Percentiles rank a stretch among this genome's conserved stretches.
Conservation (phyloP, 37 sponge, comb jelly and placozoan genomes). For the Mnemiopsis leidyi region DNA sequence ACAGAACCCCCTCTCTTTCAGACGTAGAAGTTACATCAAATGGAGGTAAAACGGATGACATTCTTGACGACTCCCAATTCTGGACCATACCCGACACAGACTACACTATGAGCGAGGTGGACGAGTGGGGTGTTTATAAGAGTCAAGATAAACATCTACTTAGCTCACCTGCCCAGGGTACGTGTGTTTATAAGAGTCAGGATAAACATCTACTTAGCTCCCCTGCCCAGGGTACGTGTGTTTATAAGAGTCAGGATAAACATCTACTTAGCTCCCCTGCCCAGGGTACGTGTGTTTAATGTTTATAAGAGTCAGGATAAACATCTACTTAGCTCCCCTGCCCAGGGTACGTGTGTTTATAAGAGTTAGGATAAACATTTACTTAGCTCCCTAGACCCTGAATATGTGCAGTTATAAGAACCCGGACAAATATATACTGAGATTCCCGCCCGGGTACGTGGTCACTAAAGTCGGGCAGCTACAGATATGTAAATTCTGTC, state of each 20-base stretch:
- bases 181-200: slow-evolving; percentile 40
- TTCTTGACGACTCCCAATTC: slow-evolving; percentile 33
- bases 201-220: slow-evolving; percentile 31
- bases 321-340: neutral
- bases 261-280: slow-evolving; percentile 22
- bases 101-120: slow-evolving; percentile 48
- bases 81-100: slow-evolving; percentile 48
- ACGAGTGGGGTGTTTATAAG: slow-evolving; percentile 56
- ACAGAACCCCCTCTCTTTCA: no score
- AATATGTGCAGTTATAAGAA: no score
- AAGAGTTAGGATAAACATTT: neutral
- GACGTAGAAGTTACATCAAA: neutral
- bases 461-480: no score
- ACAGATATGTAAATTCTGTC: no score
- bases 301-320: neutral
- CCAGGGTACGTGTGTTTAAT: no score
- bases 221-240: slow-evolving; percentile 48
- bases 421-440: neutral
- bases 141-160: slow-evolving; percentile 50
- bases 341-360: neutral
- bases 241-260: slow-evolving; percentile 43
- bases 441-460: neutral
- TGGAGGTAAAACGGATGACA: neutral
- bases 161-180: slow-evolving; percentile 24
- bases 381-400: neutral